Base-by-base conservation (phyloP, 2,888 invertebrate genomes). In the Ferrisia virgata region DNA sequence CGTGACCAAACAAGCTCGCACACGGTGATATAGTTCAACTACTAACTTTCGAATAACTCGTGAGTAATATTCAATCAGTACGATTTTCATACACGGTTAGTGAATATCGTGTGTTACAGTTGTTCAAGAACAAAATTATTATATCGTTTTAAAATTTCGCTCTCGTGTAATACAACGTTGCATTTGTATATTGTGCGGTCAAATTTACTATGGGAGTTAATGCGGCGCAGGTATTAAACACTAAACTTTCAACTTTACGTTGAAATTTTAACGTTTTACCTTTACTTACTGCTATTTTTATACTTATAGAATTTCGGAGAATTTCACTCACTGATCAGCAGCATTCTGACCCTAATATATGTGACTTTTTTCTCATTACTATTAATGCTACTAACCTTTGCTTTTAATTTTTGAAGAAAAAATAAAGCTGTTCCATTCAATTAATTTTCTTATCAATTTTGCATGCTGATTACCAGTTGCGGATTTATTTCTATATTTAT, bases 1-100 rank as follows among this genome's bases (percentile, higher is more conserved):
- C 69, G 69, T 72, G 33, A 72, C 31, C 33, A 72, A 72, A 58
- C 58, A 58, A 58, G 58, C 58, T 58, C 58, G 69, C 33, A 33
- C 69, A 72, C 33, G 69, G 58, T 58, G 58, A 11, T 58, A 58
- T 58, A 58, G 58, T 58, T 25, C 58, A 58, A 58, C 58, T 58
- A 9, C 9, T 25, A 22, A 58, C 58, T 58, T 58, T 58, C 58
- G 58, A 25, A 58, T 53, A 58, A 2, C 25, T 58, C 58, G 58
- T 58, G 58, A 58, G 25, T 58, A 25, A 25, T 58, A 25, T 58
- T 58, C 58, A 58, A 58, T 58, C 25, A 22, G 58, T 58, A 58
- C 58, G 58, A 25, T 11, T 58, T 58, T 25, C 11, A 11, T 1
- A 58, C 25, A 25, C 58, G 25, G 2, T 22, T 11, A 0, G 58